Conservation (phyloP, 2,113 vertebrate genomes). For the Pitta sordida region DNA sequence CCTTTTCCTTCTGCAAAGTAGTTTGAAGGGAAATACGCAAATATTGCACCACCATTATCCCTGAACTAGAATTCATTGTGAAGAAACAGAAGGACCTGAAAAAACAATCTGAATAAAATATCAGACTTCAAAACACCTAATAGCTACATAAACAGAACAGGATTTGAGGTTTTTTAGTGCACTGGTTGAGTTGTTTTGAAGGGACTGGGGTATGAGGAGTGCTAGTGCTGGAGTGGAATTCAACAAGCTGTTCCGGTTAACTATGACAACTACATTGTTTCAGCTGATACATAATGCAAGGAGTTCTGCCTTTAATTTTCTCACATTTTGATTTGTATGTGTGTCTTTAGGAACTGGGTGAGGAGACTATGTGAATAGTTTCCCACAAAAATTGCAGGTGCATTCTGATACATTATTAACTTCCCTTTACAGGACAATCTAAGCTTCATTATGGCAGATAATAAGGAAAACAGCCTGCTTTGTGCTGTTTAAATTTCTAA, state of each 20-base stretch:
- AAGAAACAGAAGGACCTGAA: background rate
- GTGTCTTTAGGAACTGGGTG: background rate
- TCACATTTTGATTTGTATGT: background rate
- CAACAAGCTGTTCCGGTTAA: background rate
- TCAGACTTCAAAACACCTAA: background rate
- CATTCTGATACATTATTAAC: background rate
- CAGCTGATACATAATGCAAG: background rate
- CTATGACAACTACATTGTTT: background rate
- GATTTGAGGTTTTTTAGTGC: rapidly evolving
- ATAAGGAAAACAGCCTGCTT: background rate
- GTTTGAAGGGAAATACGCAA: background rate
- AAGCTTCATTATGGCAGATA: background rate
- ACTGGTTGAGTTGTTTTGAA: background rate
- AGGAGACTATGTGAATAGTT: background rate
- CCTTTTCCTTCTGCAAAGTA: background rate
- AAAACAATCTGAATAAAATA: background rate
- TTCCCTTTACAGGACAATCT: background rate
- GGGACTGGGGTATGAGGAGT: background rate
- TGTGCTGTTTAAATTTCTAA: background rate
- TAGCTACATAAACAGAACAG: background rate
- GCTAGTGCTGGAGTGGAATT: background rate
- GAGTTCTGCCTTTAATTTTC: background rate
- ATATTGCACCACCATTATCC: background rate
- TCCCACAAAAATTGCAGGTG: background rate
- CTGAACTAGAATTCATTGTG: background rate